Percentiles rank a stretch among this genome's conserved stretches.
These are phyloP conservation scores for Cosmia trapezina DNA, from an alignment of 2,888 invertebrate species.

Conservation along the genomic window DNA sequence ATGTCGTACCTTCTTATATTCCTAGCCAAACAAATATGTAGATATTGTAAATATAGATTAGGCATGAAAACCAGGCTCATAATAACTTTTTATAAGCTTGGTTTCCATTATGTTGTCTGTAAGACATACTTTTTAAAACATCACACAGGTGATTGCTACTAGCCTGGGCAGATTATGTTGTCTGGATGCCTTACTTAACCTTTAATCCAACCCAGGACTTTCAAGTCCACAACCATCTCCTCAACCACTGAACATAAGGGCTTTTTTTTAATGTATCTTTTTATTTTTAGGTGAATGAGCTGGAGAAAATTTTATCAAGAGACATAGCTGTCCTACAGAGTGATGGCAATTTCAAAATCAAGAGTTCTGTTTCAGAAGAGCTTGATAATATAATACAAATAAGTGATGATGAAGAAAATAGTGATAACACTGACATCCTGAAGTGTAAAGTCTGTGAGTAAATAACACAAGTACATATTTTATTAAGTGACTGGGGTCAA, in stretches of 20 bases:
- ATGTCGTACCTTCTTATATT: neutral
- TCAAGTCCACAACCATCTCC: neutral
- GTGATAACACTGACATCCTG: slow-evolving; percentile 70
- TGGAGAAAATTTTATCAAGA: slow-evolving; percentile 89
- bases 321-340: slow-evolving; percentile 92
- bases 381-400: slow-evolving; percentile 86
- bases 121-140: slow-evolving; percentile 1
- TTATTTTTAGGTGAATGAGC: slow-evolving; percentile 89
- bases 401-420: slow-evolving; percentile 86
- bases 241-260: slow-evolving; percentile 12
- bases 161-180: neutral
- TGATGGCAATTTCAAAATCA: slow-evolving; percentile 91
- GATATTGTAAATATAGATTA: slow-evolving; percentile 11
- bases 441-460: slow-evolving; percentile 87
- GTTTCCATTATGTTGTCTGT: neutral
- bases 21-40: slow-evolving; percentile 5
- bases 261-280: neutral
- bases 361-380: slow-evolving; percentile 71
- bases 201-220: slow-evolving; percentile 3
- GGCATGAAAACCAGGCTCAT: no score
- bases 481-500: neutral
- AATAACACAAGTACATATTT: slow-evolving; percentile 1
- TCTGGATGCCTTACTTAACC: neutral
- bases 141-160: neutral
- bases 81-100: slow-evolving; percentile 1